Evolutionary conservation across 2,797 vertebrate species (phyloP), one percentile per base, ranked within the genome.

Genomic region (Antrozous pallidus): DNA sequence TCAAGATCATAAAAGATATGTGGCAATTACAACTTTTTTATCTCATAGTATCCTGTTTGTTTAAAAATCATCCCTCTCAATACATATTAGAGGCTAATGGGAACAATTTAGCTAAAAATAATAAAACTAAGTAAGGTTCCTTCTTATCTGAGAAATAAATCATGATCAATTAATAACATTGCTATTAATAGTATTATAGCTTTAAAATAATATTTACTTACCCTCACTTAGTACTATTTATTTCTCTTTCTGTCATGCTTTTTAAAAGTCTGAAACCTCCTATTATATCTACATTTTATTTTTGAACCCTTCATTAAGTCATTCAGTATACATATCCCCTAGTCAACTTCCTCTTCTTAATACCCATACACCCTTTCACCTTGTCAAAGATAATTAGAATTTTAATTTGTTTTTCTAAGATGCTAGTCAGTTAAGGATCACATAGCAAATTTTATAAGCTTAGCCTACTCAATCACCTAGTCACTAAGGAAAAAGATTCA

Each of bases 371-470:
- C n/a, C 51, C 28, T 36, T 93, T 96, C 69, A 83, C 56, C 83
- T 95, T 91, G 65, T 83, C 74, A 74, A 85, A 24, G 40, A 45
- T 67, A 93, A 88, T 73, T 51, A 90, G 38, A 92, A 88, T 6
- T 81, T 77, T 90, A 95, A 96, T 94, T 93, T 90, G 81, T 58
- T 95, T 87, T 86, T 95, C 71, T 49, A 86, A 80, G 36, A 89
- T 67, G 22, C 38, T 86, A 87, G 74, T 65, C 26, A 24, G 70
- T 91, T 90, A 86, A 91, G 73, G 63, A 67, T 94, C 83, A 87
- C 54, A 42, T 70, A 67, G 70, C 33, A 85, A 70, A 90, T 90
- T 88, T 82, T 71, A 26, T 40, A 90, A 87, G 71, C 36, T 80
- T 87, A 89, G 38, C 79, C 13, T 74, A 86, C 56, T 91, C 42